These are phyloP conservation scores for Psophia crepitans DNA, from an alignment of 2,113 vertebrate genomes.

Conservation along the genomic window DNA sequence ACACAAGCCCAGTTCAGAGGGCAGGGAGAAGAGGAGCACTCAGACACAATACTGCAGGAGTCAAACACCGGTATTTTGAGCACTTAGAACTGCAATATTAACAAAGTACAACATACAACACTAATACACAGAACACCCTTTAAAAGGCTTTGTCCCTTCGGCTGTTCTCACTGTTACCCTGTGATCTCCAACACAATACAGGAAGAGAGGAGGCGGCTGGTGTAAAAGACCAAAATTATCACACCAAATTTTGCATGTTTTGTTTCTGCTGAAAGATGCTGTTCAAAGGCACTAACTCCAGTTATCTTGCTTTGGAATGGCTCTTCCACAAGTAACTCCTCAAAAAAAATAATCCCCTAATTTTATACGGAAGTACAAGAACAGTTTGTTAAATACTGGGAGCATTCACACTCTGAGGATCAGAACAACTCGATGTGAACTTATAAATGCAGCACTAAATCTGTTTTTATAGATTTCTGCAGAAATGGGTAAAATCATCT, in stretches of 20 bases:
- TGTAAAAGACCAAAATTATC: neutral
- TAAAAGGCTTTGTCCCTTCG: neutral
- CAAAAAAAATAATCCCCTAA: neutral
- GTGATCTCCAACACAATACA: neutral
- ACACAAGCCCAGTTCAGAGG: neutral
- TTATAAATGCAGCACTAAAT: neutral
- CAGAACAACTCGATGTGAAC: neutral
- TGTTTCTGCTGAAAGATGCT: neutral
- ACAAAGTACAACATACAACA: neutral
- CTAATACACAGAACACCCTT: neutral
- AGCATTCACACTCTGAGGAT: neutral
- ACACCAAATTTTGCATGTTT: neutral
- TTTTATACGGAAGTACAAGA: neutral
- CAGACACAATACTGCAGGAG: neutral
- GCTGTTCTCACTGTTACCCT: neutral
- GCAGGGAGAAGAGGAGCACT: neutral
- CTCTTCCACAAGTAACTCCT: neutral
- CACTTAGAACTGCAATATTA: neutral
- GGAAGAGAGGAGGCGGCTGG: neutral
- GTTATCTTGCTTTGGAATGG: neutral
- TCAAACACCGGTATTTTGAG: fast-evolving
- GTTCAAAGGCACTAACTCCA: neutral
- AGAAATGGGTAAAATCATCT: neutral
- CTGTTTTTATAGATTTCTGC: neutral
- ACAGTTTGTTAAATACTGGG: neutral